Evolutionary conservation across 1,140 invertebrate genomes (phyloP).

Genomic region (Macrosteles quadrilineatus): DNA sequence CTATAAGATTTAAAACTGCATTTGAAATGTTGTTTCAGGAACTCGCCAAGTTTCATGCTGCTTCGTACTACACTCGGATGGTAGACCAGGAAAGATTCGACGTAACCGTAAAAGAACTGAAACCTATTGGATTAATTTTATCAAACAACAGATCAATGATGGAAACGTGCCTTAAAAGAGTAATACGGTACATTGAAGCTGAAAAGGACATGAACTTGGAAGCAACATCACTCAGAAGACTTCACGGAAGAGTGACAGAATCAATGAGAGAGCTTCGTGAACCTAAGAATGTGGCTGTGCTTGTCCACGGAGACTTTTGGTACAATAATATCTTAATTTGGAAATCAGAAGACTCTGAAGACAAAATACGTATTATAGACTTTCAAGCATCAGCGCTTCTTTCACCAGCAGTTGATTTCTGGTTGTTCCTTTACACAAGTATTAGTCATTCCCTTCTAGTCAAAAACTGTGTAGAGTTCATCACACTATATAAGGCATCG

Average conservation of each 20-base stretch:
- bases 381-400: no score
- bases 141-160: background rate
- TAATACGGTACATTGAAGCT: background rate
- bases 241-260: background rate
- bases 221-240: background rate
- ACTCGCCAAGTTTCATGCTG: conserved; percentile 12
- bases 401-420: no score
- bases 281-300: background rate
- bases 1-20: no score
- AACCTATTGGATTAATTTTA: background rate
- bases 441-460: no score
- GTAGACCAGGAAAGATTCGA: background rate
- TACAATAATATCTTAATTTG: conserved; percentile 4
- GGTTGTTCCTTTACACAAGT: no score
- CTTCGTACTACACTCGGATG: background rate
- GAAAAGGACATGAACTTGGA: background rate
- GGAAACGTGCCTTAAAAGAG: background rate
- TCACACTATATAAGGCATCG: no score
- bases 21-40: background rate
- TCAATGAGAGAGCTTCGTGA: background rate
- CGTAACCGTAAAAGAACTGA: background rate
- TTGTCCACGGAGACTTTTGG: conserved; percentile 24
- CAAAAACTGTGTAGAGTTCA: no score
- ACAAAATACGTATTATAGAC: no score
- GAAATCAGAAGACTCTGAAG: background rate